Percentiles rank a stretch among this genome's conserved stretches.
These are phyloP conservation scores for Orgyia antiqua DNA, from an alignment of 2,888 invertebrate genomes.

Conservation along the genomic window DNA sequence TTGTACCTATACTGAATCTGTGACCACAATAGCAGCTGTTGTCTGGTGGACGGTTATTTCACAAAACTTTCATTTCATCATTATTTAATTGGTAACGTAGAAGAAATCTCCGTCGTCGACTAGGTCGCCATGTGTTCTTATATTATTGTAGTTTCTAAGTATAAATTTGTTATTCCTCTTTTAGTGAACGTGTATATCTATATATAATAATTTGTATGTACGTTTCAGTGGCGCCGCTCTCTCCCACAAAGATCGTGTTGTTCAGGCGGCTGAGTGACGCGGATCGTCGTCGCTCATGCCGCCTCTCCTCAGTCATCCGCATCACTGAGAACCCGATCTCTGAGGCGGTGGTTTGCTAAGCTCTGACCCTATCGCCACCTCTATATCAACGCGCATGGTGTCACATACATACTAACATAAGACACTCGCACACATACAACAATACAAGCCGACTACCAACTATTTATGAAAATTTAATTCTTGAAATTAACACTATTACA, in stretches of 20 bases:
- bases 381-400: background rate
- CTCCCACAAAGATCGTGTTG: slow-evolving; percentile 83
- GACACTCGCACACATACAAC: background rate
- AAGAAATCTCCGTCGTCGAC: too few species aligned
- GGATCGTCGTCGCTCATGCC: slow-evolving; percentile 62
- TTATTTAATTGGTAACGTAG: too few species aligned
- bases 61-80: too few species aligned
- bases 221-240: slow-evolving; percentile 83
- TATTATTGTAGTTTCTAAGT: too few species aligned
- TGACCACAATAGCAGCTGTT: too few species aligned
- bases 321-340: slow-evolving; percentile 89
- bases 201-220: too few species aligned
- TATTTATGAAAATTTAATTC: slow-evolving; percentile 1
- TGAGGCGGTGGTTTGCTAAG: slow-evolving; percentile 85
- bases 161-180: too few species aligned
- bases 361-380: slow-evolving; percentile 5
- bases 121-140: too few species aligned
- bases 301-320: slow-evolving; percentile 81
- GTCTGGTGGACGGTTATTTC: too few species aligned
- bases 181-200: too few species aligned
- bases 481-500: background rate
- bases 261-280: slow-evolving; percentile 79
- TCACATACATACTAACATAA: background rate
- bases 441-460: background rate
- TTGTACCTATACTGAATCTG: too few species aligned